These are phyloP conservation scores for Saxicola maurus DNA, from an alignment of 2,797 vertebrate genomes.

Conservation along the genomic window DNA sequence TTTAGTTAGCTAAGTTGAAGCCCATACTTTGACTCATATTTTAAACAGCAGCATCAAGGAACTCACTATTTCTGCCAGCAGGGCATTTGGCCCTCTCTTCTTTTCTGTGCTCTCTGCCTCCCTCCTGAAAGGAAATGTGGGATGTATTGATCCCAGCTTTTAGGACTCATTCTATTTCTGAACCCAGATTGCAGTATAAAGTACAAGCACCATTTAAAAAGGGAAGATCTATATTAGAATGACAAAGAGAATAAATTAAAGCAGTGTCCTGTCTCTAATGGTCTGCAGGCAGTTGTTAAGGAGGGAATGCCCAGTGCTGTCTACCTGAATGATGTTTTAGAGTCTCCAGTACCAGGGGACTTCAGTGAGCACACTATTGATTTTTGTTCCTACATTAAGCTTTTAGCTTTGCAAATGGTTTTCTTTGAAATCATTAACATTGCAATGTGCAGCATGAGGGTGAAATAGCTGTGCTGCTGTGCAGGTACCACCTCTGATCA, in stretches of 20 bases:
- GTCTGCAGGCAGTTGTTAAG: not conserved
- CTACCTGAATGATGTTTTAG: slow-evolving; percentile 12
- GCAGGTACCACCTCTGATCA: not conserved
- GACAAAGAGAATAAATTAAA: slow-evolving; percentile 40
- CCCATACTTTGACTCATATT: not conserved
- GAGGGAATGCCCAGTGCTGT: not conserved
- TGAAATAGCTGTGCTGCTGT: not conserved
- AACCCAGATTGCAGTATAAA: not conserved
- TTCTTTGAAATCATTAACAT: slow-evolving; percentile 37
- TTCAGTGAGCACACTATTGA: slow-evolving; percentile 44
- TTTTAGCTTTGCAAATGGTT: slow-evolving; percentile 37
- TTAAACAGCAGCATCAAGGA: not conserved
- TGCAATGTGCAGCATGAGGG: not conserved
- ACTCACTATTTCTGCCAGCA: not conserved
- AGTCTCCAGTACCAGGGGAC: not conserved
- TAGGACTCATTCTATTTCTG: slow-evolving; percentile 15
- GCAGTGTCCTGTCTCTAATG: not conserved
- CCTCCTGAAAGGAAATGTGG: not conserved
- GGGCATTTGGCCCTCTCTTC: not conserved
- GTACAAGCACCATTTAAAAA: not conserved
- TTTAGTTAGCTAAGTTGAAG: not conserved
- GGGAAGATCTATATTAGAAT: slow-evolving; percentile 34
- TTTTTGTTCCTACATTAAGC: slow-evolving; percentile 49
- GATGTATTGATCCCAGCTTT: slow-evolving; percentile 31
- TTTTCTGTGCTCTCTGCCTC: not conserved